A percentile compares a stretch with the other conserved stretches of the same genome.
Evolutionary conservation across 1,140 invertebrate genomes (phyloP).

Genomic region (Zaprionus gabonicus): DNA sequence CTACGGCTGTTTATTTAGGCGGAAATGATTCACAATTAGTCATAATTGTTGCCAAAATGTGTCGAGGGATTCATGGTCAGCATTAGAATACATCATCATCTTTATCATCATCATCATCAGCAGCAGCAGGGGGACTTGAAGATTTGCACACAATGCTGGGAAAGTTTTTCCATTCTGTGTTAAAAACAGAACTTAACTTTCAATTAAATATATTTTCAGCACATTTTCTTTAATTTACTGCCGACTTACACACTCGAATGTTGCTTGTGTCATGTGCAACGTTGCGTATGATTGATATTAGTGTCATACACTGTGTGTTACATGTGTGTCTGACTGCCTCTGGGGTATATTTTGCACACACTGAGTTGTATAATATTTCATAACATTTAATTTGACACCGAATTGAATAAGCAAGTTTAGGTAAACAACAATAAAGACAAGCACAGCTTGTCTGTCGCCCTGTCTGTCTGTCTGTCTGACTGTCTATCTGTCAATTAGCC

Average conservation of each 20-base stretch:
- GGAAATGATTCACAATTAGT: conserved; percentile 63
- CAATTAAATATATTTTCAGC: conserved; percentile 39
- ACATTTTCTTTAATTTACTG: conserved; percentile 15
- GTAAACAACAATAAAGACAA: conserved; percentile 56
- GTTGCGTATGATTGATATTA: conserved; percentile 77
- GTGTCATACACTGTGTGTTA: conserved; percentile 51
- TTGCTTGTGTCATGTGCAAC: conserved; percentile 59
- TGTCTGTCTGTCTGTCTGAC: conserved; percentile 3
- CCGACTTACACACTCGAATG: conserved; percentile 1
- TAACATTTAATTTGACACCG: conserved; percentile 65
- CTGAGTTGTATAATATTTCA: conserved; percentile 60
- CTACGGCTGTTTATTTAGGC: background rate
- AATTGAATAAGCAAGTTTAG: conserved; percentile 60
- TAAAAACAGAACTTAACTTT: conserved; percentile 28
- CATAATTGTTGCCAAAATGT: conserved; percentile 45
- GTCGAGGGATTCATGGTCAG: conserved; percentile 15
- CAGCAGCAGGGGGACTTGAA: background rate
- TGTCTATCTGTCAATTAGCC: conserved; percentile 23
- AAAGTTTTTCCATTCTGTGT: conserved; percentile 8
- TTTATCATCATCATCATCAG: background rate
- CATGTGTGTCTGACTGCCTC: conserved; percentile 9
- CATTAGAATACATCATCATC: background rate
- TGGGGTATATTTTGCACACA: conserved; percentile 48
- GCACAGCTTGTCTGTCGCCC: conserved; percentile 48
- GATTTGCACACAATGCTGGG: conserved; percentile 46